These are phyloP conservation scores for Sphyrna mokarran DNA, from an alignment of 2,113 vertebrate genomes.

Conservation along the genomic window DNA sequence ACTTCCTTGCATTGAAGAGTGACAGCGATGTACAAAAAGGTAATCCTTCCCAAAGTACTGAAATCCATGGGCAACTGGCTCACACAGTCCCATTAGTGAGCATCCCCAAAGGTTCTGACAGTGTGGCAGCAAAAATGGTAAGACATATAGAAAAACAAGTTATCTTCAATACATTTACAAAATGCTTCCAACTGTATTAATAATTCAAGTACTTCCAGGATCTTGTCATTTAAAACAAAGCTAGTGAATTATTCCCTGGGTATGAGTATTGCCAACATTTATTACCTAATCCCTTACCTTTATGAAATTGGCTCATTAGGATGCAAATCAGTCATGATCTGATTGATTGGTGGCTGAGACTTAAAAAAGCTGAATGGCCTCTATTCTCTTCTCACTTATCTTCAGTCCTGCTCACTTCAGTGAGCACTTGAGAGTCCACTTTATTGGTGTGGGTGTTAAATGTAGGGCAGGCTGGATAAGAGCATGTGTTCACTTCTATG, in stretches of 20 bases:
- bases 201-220: background rate
- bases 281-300: background rate
- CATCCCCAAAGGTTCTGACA: slow-evolving; percentile 62
- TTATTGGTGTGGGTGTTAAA: background rate
- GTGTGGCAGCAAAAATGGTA: slow-evolving; percentile 69
- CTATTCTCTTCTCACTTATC: too few relatives aligned
- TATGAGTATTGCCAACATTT: background rate
- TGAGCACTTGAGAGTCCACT: background rate
- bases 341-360: too few relatives aligned
- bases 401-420: background rate
- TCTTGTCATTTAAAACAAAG: background rate
- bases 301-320: background rate
- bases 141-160: slow-evolving; percentile 34
- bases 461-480: background rate
- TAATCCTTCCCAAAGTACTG: slow-evolving; percentile 47
- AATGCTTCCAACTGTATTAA: background rate
- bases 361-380: too few relatives aligned
- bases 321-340: too few relatives aligned
- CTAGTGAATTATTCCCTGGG: background rate
- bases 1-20: slow-evolving; percentile 70
- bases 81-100: slow-evolving; percentile 62
- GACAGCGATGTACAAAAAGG: slow-evolving; percentile 65
- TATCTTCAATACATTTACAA: background rate
- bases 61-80: slow-evolving; percentile 58
- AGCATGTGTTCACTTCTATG: background rate